Evolutionary conservation across 2,888 invertebrate genomes (phyloP).

Genomic region (Clusia tigrina): DNA sequence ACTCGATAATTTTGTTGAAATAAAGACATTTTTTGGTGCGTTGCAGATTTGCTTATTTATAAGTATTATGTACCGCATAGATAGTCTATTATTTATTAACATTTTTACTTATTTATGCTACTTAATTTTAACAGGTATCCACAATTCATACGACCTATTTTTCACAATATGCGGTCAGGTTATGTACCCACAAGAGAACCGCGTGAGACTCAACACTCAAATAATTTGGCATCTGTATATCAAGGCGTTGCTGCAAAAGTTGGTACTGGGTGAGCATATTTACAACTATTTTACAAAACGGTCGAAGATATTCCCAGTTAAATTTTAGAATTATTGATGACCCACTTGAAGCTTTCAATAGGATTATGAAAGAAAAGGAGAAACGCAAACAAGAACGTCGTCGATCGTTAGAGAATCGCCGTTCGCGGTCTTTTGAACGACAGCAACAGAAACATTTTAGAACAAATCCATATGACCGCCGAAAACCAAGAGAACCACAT

Average conservation of each 20-base stretch:
- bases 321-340: constrained; percentile 75
- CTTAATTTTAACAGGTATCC: constrained; percentile 25
- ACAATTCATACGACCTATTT: constrained; percentile 35
- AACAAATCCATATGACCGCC: constrained; percentile 51
- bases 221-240: constrained; percentile 59
- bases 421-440: constrained; percentile 60
- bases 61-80: too few relatives aligned
- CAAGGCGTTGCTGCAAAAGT: constrained; percentile 63
- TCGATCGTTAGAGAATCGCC: constrained; percentile 65
- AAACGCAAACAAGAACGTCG: constrained; percentile 67
- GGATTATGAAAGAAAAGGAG: constrained; percentile 84
- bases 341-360: constrained; percentile 85
- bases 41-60: too few relatives aligned
- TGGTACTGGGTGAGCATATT: constrained; percentile 55
- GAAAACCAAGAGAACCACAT: constrained; percentile 45
- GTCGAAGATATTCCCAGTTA: constrained; percentile 4
- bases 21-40: too few relatives aligned
- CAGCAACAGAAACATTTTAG: constrained; percentile 50
- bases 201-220: constrained; percentile 43
- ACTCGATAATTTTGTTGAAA: too few relatives aligned
- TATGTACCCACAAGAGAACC: constrained; percentile 42
- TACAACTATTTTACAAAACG: too few relatives aligned
- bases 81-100: too few relatives aligned
- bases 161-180: constrained; percentile 42
- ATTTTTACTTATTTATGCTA: background rate